Base-by-base conservation (phyloP, 30 jellyfish, hydroid and myxozoan genomes). In the Turritopsis dohrnii region DNA sequence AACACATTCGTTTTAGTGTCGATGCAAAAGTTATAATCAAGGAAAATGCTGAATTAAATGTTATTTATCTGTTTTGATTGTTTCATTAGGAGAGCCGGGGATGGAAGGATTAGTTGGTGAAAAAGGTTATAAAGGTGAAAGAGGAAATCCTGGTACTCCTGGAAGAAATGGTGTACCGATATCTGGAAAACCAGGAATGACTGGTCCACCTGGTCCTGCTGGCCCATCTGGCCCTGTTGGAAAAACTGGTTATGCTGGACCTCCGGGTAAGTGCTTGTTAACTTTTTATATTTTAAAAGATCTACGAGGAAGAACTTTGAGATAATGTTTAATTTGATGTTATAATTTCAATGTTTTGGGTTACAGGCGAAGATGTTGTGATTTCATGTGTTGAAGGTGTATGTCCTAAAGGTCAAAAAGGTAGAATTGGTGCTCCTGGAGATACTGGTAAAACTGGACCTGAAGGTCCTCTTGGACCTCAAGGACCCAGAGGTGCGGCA, bases 191-290 rank as follows among this genome's bases (percentile, higher is more conserved):
- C 83, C 94, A 54, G 98, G 98, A 21, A 84, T 88, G 92, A 81
- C 77, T 21, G 98, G 98, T 5, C 84, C 93, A 17, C 77, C 74
- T 74, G 97, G 97, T 25, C 86, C 79, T 25, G 22, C 65, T 21
- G 97, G 97, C 1, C 81, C 88, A 4, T 85, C 81, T 52, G 98
- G 98, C 28, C 81, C 84, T 20, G 52, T 83, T 1, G 98, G 98
- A 28, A 53, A 88, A 4, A 77, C 80, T 54, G 97, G 97, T 8
- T 90, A 52, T 22, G 84, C 92, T 18, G 97, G 97, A 8, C 21
- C 85, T 7, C 75, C 1, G 8, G 88, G 85, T 81, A 66, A 20
- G 85, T n/a, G n/a, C n/a, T n/a, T n/a, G n/a, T n/a, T n/a, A n/a
- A n/a, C n/a, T n/a, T n/a, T n/a, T n/a, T n/a, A n/a, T n/a, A n/a